Percentiles rank a stretch among this genome's conserved stretches.
Conservation (phyloP, 2,797 vertebrate species). For the Centropyge bicolor region DNA sequence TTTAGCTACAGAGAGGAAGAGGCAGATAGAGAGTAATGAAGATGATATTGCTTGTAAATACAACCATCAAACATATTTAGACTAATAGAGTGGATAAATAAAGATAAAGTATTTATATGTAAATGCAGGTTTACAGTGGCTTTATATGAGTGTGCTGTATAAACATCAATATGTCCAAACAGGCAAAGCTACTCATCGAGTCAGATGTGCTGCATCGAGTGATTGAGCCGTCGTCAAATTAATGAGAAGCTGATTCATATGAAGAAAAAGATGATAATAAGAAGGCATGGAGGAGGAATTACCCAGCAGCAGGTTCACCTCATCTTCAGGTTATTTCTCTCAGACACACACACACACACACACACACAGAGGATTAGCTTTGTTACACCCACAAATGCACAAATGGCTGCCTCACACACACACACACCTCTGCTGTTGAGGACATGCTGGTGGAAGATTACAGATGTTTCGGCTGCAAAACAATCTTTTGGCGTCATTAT, state of each 20-base stretch:
- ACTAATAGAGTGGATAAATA: constrained; percentile 8
- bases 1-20: constrained; percentile 15
- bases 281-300: constrained; percentile 54
- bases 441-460: constrained; percentile 44
- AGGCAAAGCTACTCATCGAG: constrained; percentile 17
- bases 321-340: constrained; percentile 58
- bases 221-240: constrained; percentile 35
- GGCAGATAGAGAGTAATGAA: constrained; percentile 30
- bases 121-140: background rate
- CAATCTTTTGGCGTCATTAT: constrained; percentile 48
- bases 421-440: constrained; percentile 26
- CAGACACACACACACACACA: constrained; percentile 42
- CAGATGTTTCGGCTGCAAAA: constrained; percentile 46
- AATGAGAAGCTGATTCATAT: constrained; percentile 53
- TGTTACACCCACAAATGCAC: constrained; percentile 54
- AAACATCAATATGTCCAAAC: background rate
- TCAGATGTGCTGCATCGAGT: constrained; percentile 9
- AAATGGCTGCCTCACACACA: constrained; percentile 36
- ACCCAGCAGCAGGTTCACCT: constrained; percentile 69
- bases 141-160: background rate
- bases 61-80: constrained; percentile 25
- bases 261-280: constrained; percentile 31
- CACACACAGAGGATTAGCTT: constrained; percentile 62
- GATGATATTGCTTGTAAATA: constrained; percentile 31
- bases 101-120: background rate